phyloP scores from a whole-genome alignment of 2,113 vertebrate species.

The Muntiacus reevesi region DNA sequence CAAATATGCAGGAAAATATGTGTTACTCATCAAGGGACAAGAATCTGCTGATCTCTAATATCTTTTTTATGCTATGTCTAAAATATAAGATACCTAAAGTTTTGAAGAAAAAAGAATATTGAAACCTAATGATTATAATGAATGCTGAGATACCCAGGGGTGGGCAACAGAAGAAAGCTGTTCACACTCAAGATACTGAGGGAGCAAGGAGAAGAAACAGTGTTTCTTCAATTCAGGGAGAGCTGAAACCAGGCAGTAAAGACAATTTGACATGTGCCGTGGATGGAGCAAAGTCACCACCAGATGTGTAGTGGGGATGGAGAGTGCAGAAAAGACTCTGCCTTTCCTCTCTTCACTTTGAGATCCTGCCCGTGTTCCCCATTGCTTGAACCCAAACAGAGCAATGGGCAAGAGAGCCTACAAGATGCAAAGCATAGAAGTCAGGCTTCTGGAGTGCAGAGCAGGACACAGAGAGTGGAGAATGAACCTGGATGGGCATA shows the following conservation, averaged over 20 bases:
- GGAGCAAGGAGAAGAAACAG: neutral
- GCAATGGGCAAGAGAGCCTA: neutral
- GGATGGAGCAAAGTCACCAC: too few species aligned
- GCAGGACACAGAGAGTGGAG: neutral
- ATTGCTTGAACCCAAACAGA: neutral
- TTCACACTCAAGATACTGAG: neutral
- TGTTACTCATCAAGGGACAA: neutral
- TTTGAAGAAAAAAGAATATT: neutral
- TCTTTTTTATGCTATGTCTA: neutral
- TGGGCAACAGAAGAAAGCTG: neutral
- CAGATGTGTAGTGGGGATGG: accelerated
- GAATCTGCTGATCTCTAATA: neutral
- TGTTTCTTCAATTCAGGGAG: neutral
- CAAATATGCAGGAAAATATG: neutral
- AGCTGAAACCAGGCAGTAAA: neutral
- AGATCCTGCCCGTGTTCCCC: neutral
- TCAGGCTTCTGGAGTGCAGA: neutral
- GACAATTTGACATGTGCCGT: neutral
- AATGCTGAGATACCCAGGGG: neutral
- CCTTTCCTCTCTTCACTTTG: neutral
- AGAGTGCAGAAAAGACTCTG: neutral
- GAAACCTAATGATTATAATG: neutral
- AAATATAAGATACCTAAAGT: neutral
- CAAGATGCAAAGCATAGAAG: neutral
- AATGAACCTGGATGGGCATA: neutral